phyloP scores from a whole-genome alignment of 1,140 invertebrate genomes.

The Drosophila chauvacae region DNA sequence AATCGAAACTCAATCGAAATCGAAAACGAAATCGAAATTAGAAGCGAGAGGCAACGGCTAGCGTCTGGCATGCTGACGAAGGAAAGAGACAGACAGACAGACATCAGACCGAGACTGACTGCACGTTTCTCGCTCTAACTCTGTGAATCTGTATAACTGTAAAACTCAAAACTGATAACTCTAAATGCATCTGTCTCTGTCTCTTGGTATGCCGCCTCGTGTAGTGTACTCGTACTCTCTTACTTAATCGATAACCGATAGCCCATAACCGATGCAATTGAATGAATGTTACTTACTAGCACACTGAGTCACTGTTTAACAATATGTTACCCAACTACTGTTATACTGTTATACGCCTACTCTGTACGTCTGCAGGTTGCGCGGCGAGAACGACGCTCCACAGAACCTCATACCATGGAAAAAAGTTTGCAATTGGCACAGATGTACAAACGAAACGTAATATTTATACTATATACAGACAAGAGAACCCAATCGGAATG shows the following conservation, averaged over 20 bases:
- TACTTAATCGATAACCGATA: conserved; percentile 9
- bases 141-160: conserved; percentile 6
- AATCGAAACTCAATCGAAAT: background rate
- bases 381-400: conserved; percentile 24
- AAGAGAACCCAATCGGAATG: conserved; percentile 18
- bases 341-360: conserved; percentile 59
- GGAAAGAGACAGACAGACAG: conserved; percentile 27
- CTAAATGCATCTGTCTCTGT: conserved; percentile 44
- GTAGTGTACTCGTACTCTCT: conserved; percentile 35
- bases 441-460: conserved; percentile 63
- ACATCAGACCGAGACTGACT: conserved; percentile 29
- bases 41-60: conserved; percentile 12
- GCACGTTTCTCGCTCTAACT: conserved; percentile 30
- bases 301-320: conserved; percentile 61
- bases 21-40: conserved; percentile 2
- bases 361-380: conserved; percentile 69
- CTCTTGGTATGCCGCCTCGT: conserved; percentile 36
- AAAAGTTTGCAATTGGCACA: conserved; percentile 77
- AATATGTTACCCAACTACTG: conserved; percentile 51
- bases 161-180: background rate
- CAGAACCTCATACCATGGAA: conserved; percentile 49
- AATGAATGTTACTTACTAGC: conserved; percentile 50
- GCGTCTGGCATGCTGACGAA: conserved; percentile 16
- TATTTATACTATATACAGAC: conserved; percentile 5
- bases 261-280: conserved; percentile 26